phyloP scores from a whole-genome alignment of 2,888 invertebrate genomes.

The Cantharis flavilabris region DNA sequence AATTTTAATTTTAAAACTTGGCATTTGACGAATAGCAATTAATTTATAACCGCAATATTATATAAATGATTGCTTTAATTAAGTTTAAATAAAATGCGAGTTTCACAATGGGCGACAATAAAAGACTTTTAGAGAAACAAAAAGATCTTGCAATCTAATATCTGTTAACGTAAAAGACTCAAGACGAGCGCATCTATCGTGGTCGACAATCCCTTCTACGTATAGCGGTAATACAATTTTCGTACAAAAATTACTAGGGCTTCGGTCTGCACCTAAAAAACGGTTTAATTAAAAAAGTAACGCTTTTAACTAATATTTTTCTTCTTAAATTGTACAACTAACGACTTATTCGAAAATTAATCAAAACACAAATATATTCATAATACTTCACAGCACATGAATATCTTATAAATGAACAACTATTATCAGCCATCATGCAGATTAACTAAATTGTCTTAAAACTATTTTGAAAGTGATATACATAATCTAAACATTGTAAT shows the following conservation, averaged over 20 bases:
- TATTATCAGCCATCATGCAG: background rate
- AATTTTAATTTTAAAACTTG: background rate
- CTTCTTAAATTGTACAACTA: background rate
- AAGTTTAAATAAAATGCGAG: background rate
- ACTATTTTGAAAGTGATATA: background rate
- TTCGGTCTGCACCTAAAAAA: background rate
- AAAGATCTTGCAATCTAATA: background rate
- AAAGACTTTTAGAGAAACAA: background rate
- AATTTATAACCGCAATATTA: background rate
- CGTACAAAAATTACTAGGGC: background rate
- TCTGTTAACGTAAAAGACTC: background rate
- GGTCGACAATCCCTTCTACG: background rate
- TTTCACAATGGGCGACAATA: background rate
- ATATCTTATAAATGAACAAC: background rate
- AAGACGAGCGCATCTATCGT: background rate
- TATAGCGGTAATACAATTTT: background rate
- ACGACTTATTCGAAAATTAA: background rate
- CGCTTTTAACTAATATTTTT: background rate
- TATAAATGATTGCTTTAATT: background rate
- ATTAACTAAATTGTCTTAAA: background rate
- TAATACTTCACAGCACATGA: background rate
- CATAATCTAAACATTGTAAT: background rate
- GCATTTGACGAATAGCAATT: background rate
- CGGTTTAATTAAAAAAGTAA: background rate
- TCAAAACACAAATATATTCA: background rate